Evolutionary conservation across 1,140 invertebrate genomes (phyloP).

Genomic region (Pseudomyrmex pallidus): DNA sequence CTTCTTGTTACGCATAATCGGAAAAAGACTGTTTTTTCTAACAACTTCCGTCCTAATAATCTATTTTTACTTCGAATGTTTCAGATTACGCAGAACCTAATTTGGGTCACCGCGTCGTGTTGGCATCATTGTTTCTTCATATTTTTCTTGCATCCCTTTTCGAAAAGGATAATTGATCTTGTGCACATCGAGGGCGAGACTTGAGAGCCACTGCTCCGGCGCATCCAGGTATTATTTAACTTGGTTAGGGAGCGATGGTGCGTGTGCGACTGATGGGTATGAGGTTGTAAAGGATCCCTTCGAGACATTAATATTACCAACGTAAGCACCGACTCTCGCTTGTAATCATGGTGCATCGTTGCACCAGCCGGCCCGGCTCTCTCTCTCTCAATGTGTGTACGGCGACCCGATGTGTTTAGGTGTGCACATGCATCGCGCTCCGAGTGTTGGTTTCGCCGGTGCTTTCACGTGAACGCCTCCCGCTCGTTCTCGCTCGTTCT

Average conservation of each 20-base stretch:
- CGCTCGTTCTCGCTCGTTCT: background rate
- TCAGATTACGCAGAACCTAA: too few species aligned
- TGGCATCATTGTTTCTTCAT: background rate
- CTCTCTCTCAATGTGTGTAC: slow-evolving; percentile 30
- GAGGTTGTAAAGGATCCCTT: slow-evolving; percentile 80
- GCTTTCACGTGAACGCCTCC: slow-evolving; percentile 50
- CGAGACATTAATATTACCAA: slow-evolving; percentile 81
- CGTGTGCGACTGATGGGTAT: slow-evolving; percentile 80
- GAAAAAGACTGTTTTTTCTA: too few species aligned
- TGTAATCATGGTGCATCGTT: slow-evolving; percentile 76
- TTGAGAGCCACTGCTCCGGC: slow-evolving; percentile 70
- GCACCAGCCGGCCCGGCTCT: slow-evolving; percentile 45
- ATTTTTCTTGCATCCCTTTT: background rate
- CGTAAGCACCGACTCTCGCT: slow-evolving; percentile 76
- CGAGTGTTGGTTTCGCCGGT: background rate
- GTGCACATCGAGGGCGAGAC: background rate
- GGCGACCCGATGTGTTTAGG: slow-evolving; percentile 27
- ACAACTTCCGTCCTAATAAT: too few species aligned
- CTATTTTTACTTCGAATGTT: too few species aligned
- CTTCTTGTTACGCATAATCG: too few species aligned
- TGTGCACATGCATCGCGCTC: slow-evolving; percentile 10
- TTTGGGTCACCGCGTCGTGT: too few species aligned
- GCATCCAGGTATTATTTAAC: slow-evolving; percentile 79
- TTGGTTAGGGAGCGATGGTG: slow-evolving; percentile 78
- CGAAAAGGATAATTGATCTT: too few species aligned